Evolutionary conservation across 30 jellyfish, hydroid and myxozoan genomes (phyloP), one percentile per base, ranked within the genome.

Genomic region (Turritopsis dohrnii): DNA sequence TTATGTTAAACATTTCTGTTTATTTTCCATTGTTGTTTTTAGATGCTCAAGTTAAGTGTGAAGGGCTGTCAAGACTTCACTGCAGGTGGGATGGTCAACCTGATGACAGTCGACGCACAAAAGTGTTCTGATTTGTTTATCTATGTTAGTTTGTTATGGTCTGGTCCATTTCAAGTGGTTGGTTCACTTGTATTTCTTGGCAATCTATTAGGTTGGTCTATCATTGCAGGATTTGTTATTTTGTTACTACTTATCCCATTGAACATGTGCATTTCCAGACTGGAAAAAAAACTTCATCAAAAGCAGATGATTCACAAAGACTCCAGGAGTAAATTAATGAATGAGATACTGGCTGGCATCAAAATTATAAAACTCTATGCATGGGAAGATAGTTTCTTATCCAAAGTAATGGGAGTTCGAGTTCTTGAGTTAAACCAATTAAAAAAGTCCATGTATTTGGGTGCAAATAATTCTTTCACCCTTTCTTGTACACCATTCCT

Each of bases 31-130:
- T 41, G 53, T 71, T 1, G 52, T 19, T 65, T 84, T 83, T 71
- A 92, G 98, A 92, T 92, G 98, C 88, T 92, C 71, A 66, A 53
- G 31, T 84, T 92, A 17, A 92, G 95, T 81, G 88, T 82, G 69
- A 71, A 72, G 75, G 96, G 94, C 25, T 54, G 96, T 29, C 81
- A 60, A 71, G 84, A 84, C 18, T 92, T 88, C 89, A 85, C 99
- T 24, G 90, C 89, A 7, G 99, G 99, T 18, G 97, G 84, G 28
- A 89, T 93, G 97, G 97, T 93, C 76, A 95, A 95, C 85, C 28
- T 95, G 84, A 90, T 95, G 96, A 54, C 98, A 18, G 98, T 95
- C 18, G 99, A 95, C 82, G 96, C 98, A 1, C 84, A 87, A 66
- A 90, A 90, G 60, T 79, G 94, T 18, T 96, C 90, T 74, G 99